Evolutionary conservation across 1,140 invertebrate genomes (phyloP), one percentile per base, ranked within the genome.

Genomic region (Bathynomus jamesi): DNA sequence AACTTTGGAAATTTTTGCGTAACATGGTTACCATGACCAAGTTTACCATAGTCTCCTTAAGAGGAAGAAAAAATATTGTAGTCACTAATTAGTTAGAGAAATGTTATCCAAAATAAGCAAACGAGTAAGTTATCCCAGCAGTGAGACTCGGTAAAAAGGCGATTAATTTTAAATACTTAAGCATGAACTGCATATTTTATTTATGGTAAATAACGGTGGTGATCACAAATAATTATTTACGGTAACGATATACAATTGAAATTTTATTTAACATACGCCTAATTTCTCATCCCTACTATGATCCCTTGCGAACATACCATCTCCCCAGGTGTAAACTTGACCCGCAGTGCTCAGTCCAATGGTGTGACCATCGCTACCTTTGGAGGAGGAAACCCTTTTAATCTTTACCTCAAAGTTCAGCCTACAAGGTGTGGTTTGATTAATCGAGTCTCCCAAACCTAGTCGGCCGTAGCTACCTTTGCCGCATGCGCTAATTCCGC

Each of bases 281-380:
- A n/a, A n/a, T n/a, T n/a, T n/a, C n/a, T n/a, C n/a, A n/a, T n/a
- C n/a, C n/a, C n/a, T n/a, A n/a, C n/a, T n/a, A n/a, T n/a, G n/a
- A n/a, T n/a, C n/a, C n/a, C n/a, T n/a, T n/a, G n/a, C 80, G 77
- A 83, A 85, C 79, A 84, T 83, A 80, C 87, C 87, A 80, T 88
- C 87, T n/a, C 87, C 87, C 87, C 87, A 88, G 25, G 85, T 86
- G 79, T 84, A 88, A 21, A 88, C 84, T 67, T 83, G 79, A n/a
- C 86, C 86, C 60, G 85, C 83, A 69, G 85, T 84, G 13, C 85
- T 86, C 4, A 88, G 79, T 7, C 85, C 86, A 30, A 88, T 78
- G 1, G 86, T 86, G 79, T 88, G 87, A 4, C 87, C 87, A 79
- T 88, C 87, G 70, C 86, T 83, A 32, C 87, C 86, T 80, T 87